These are phyloP conservation scores for Spilogale gracilis DNA, from an alignment of 2,113 vertebrate species.

Conservation along the genomic window DNA sequence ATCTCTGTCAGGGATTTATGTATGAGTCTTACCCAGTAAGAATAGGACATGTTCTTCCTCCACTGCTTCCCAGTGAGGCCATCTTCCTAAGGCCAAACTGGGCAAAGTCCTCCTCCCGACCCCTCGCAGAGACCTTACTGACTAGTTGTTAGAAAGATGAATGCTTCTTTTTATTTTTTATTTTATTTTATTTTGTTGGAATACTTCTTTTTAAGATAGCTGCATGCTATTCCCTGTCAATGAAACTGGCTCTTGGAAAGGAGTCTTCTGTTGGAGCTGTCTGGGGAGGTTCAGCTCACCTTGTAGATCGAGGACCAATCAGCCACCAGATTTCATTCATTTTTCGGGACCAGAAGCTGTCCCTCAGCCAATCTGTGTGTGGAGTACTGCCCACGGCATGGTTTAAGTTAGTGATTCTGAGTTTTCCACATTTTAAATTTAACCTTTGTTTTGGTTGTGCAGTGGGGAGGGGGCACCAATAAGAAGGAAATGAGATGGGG, in stretches of 20 bases:
- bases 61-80: not conserved
- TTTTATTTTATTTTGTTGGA: not conserved
- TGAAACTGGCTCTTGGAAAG: not conserved
- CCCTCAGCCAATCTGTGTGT: not conserved
- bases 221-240: not conserved
- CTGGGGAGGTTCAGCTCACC: not conserved
- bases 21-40: not conserved
- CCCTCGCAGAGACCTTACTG: not conserved
- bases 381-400: not conserved
- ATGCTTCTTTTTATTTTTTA: not conserved
- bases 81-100: not conserved
- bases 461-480: too few relatives aligned
- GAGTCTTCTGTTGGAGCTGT: not conserved
- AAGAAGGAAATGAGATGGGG: not conserved
- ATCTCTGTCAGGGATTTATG: not conserved
- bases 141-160: not conserved
- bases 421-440: not conserved
- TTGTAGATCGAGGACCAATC: not conserved
- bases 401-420: not conserved
- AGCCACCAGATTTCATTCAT: not conserved
- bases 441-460: not conserved
- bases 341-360: not conserved
- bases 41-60: not conserved
- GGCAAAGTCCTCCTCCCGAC: not conserved
- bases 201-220: not conserved